Base-by-base conservation (phyloP, 2,888 invertebrate genomes). In the Carpatolechia fugitivella region DNA sequence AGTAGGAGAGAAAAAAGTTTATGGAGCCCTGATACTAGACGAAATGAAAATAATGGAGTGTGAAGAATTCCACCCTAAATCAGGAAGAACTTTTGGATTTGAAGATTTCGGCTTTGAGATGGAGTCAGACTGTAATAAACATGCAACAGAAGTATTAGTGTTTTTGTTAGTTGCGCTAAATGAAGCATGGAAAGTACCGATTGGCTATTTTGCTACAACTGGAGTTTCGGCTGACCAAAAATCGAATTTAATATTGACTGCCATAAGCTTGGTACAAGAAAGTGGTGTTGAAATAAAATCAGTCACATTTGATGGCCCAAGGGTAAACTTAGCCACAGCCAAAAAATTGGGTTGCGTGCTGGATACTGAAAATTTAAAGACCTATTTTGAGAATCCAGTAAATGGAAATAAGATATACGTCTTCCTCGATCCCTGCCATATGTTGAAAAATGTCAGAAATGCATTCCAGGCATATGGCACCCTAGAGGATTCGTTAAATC, bases 181-280 rank as follows among this genome's bases (percentile, higher is more conserved):
- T 49, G 55, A 35, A 38, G 29, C n/a, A 1, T 61, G 50, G 41
- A 60, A 64, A 55, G 50, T 64, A 3, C 61, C 61, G 1, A 52
- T 62, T 44, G 61, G 55, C 4, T 62, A 60, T 49, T 61, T 64
- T 50, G 55, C 60, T 11, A 41, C 54, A 14, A 38, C 56, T 13
- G 47, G 55, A 11, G 24, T 55, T 47, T 33, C 7, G 1, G 33
- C 7, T 2, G 33, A 33, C 10, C 3, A 33, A 33, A 33, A 33
- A 2, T 7, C 49, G n/a, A 49, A 31, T 33, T 16, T 64, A 11
- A 36, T 58, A 16, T 3, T 24, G 29, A 36, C 50, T 41, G 54
- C 54, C 5, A 31, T 58, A 6, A 8, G 18, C 6, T 41, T 56
- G 11, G 41, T 47, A 10, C 54, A 58, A 24, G 54, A 56, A 30